Evolutionary conservation across 2,888 invertebrate genomes (phyloP).

Genomic region (Ichneumon xanthorius): DNA sequence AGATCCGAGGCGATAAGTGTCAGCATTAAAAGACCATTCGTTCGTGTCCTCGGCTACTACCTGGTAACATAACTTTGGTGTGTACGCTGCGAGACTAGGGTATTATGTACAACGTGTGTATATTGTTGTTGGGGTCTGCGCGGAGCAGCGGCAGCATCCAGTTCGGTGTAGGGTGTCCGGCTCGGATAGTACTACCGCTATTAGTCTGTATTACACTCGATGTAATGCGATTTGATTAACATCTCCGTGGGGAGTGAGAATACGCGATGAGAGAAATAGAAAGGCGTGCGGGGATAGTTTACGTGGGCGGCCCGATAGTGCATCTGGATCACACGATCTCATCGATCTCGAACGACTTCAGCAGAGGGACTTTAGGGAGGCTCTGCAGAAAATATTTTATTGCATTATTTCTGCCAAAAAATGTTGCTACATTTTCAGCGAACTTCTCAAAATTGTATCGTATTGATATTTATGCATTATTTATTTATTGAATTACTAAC

Average conservation of each 20-base stretch:
- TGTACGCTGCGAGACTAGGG: slow-evolving; percentile 32
- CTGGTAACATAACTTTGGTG: slow-evolving; percentile 66
- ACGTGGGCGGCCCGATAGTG: slow-evolving; percentile 3
- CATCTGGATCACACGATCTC: slow-evolving; percentile 27
- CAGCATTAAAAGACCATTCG: slow-evolving; percentile 67
- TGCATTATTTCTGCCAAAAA: background rate
- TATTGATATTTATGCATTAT: no score
- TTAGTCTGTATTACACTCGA: slow-evolving; percentile 66
- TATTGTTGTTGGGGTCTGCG: background rate
- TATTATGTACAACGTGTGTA: slow-evolving; percentile 34
- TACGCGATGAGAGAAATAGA: slow-evolving; percentile 23
- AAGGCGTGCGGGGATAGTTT: background rate
- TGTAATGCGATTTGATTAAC: slow-evolving; percentile 67
- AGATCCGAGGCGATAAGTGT: slow-evolving; percentile 66
- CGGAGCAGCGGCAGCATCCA: slow-evolving; percentile 12
- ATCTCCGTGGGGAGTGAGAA: slow-evolving; percentile 44
- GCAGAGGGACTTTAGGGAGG: background rate
- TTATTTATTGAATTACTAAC: no score
- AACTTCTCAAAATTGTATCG: background rate
- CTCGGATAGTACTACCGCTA: slow-evolving; percentile 45
- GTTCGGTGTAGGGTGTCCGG: slow-evolving; percentile 50
- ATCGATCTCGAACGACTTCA: background rate
- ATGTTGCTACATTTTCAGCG: background rate
- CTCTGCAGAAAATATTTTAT: background rate
- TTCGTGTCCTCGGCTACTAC: slow-evolving; percentile 62